Conservation (phyloP, 1,140 invertebrate species). For the Heliconius eleuchia region DNA sequence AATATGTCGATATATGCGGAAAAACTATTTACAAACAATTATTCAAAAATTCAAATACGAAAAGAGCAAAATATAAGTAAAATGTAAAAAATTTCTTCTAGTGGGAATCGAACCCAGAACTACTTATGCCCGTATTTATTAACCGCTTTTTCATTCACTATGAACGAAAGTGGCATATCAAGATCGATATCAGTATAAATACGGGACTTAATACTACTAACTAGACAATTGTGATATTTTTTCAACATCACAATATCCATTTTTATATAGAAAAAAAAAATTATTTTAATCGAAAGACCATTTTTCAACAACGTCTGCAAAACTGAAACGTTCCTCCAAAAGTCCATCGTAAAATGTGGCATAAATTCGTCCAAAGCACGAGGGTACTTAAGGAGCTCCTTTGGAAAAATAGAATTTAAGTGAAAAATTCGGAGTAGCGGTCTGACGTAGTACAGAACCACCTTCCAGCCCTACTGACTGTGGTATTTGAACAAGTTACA, state of each 20-base stretch:
- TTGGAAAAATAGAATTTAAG: constrained; percentile 16
- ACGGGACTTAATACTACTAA: no score
- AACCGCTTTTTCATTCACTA: no score
- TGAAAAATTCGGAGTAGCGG: constrained; percentile 15
- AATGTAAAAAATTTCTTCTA: no score
- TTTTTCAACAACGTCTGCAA: constrained; percentile 1
- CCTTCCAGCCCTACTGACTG: not conserved
- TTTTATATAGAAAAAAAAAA: not conserved
- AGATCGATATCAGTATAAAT: no score
- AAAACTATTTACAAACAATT: no score
- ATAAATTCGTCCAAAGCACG: constrained; percentile 11
- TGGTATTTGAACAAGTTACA: not conserved
- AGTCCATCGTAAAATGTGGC: constrained; percentile 19
- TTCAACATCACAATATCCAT: not conserved
- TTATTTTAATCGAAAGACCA: not conserved
- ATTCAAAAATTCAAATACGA: no score
- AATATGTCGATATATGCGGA: no score
- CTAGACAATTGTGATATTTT: not conserved
- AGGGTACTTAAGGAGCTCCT: constrained; percentile 19
- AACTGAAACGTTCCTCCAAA: constrained; percentile 9
- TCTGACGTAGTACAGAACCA: not conserved
- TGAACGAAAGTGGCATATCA: no score
- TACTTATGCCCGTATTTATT: no score
- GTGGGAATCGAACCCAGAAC: no score
- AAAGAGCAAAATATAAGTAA: no score